These are phyloP conservation scores for Lycaena phlaeas DNA, from an alignment of 2,888 invertebrate genomes.

Conservation along the genomic window DNA sequence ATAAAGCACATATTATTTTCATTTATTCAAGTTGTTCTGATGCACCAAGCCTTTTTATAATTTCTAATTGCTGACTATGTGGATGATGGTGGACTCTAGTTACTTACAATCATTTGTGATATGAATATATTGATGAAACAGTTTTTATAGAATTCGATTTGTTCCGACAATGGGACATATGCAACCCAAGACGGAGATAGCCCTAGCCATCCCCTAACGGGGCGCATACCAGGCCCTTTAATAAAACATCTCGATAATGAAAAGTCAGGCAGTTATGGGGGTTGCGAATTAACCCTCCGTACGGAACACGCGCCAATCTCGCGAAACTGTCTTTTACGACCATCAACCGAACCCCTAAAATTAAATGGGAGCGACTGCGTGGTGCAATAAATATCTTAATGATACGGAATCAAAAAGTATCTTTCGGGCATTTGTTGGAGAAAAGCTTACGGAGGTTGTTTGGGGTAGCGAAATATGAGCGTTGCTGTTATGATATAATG, in stretches of 20 bases:
- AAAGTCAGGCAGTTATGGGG: constrained; percentile 71
- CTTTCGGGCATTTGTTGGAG: constrained; percentile 30
- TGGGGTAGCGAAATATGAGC: constrained; percentile 29
- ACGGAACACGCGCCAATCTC: constrained; percentile 22
- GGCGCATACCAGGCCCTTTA: constrained; percentile 53
- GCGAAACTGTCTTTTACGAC: constrained; percentile 45
- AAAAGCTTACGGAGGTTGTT: constrained; percentile 35
- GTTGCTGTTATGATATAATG: constrained; percentile 30
- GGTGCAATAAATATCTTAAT: constrained; percentile 69
- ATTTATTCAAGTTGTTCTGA: too few species aligned
- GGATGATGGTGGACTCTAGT: too few species aligned
- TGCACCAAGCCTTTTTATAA: too few species aligned
- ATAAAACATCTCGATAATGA: constrained; percentile 75
- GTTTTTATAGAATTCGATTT: too few species aligned
- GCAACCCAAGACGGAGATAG: constrained; percentile 29
- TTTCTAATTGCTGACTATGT: too few species aligned
- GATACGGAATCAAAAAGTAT: constrained; percentile 72
- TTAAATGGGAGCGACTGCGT: constrained; percentile 36
- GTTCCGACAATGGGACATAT: too few species aligned
- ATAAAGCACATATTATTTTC: too few species aligned
- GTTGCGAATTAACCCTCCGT: constrained; percentile 60
- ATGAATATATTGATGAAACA: too few species aligned
- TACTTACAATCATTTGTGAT: too few species aligned
- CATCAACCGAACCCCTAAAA: constrained; percentile 38
- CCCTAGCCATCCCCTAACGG: constrained; percentile 49